Percentiles rank a stretch among this genome's conserved stretches.
Evolutionary conservation across 2,113 vertebrate genomes (phyloP).

Genomic region (Pipra filicauda): DNA sequence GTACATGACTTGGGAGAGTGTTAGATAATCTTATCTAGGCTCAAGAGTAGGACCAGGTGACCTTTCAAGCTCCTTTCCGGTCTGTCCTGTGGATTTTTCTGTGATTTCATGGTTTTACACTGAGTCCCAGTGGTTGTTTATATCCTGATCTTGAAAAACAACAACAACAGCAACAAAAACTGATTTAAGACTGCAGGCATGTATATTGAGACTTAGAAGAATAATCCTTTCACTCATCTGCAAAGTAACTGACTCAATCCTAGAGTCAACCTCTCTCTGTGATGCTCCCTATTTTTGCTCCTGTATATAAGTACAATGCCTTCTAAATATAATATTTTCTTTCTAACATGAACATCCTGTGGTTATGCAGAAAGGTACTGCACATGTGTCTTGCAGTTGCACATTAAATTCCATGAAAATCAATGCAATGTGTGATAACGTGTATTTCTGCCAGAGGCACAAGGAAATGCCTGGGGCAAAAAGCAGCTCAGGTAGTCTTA

Average conservation of each 20-base stretch:
- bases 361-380: neutral
- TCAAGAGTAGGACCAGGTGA: neutral
- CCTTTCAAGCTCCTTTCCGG: neutral
- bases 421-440: rapidly evolving
- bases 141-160: neutral
- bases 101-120: neutral
- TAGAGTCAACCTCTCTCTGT: neutral
- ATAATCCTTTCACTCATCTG: neutral
- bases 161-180: neutral
- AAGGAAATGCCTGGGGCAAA: neutral
- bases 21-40: rapidly evolving
- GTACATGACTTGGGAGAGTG: neutral
- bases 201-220: neutral
- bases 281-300: neutral
- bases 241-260: neutral
- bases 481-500: neutral
- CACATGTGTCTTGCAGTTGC: neutral
- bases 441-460: neutral
- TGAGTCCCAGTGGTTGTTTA: neutral
- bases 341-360: neutral
- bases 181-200: neutral
- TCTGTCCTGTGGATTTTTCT: neutral
- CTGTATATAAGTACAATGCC: neutral
- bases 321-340: neutral
- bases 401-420: neutral